A percentile compares a stretch with the other conserved stretches of the same genome.
Evolutionary conservation across 2,113 vertebrate genomes (phyloP).

Genomic region (Phrynosoma blainvillii): DNA sequence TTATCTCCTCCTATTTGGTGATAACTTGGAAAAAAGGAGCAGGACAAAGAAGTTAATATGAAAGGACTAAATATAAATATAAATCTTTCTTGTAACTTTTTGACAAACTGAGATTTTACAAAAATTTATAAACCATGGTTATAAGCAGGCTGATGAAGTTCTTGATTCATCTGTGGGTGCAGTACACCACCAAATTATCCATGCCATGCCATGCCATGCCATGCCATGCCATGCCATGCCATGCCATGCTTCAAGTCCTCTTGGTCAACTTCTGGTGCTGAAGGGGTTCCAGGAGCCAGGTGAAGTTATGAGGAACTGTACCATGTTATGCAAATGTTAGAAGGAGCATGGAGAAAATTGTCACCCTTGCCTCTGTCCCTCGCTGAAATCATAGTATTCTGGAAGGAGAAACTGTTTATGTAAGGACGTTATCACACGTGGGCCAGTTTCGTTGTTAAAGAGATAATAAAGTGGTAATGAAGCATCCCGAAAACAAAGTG

Average conservation of each 20-base stretch:
- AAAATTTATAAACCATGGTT: too few relatives aligned
- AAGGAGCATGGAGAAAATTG: background rate
- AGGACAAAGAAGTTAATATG: too few relatives aligned
- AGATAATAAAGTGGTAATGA: too few relatives aligned
- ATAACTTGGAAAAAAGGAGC: too few relatives aligned
- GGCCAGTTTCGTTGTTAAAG: too few relatives aligned
- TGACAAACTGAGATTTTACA: too few relatives aligned
- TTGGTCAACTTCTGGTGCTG: background rate
- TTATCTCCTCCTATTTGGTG: too few relatives aligned
- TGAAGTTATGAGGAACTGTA: background rate
- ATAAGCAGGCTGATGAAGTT: background rate
- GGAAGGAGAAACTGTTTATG: background rate
- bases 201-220: background rate
- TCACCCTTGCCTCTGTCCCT: conserved; percentile 28
- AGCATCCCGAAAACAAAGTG: too few relatives aligned
- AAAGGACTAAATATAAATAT: too few relatives aligned
- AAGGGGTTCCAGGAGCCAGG: too few relatives aligned
- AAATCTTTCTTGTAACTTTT: too few relatives aligned
- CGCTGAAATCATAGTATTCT: conserved; percentile 51
- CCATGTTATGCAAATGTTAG: background rate
- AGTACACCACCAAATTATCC: background rate
- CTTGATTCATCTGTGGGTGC: background rate
- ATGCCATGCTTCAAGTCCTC: background rate
- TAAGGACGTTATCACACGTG: background rate
- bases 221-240: too few relatives aligned